Evolutionary conservation across 2,113 vertebrate species (phyloP).

Genomic region (Notothenia coriiceps): DNA sequence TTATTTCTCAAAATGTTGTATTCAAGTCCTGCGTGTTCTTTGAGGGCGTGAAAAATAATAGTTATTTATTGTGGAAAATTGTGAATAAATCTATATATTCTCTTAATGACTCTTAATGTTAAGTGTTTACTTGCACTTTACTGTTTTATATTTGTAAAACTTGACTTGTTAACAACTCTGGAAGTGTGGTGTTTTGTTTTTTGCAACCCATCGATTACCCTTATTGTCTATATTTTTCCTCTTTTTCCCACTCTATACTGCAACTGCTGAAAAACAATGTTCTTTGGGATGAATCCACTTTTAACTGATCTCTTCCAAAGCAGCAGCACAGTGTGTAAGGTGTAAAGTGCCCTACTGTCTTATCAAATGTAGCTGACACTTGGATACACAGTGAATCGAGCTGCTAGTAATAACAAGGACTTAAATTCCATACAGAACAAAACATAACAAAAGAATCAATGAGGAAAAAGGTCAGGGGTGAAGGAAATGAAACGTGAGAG

Average conservation of each 20-base stretch:
- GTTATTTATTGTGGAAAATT: background rate
- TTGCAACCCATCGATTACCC: background rate
- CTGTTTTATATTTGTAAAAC: background rate
- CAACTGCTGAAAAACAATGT: background rate
- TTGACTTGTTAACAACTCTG: background rate
- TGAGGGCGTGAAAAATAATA: background rate
- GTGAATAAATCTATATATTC: background rate
- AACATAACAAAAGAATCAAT: constrained; percentile 30
- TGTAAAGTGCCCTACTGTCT: background rate
- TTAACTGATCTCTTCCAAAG: background rate
- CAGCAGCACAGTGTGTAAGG: too few relatives aligned
- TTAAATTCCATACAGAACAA: background rate
- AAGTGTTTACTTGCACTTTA: background rate
- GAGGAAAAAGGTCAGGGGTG: constrained; percentile 43
- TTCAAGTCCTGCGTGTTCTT: background rate
- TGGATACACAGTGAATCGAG: background rate
- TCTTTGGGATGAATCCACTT: background rate
- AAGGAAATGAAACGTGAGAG: constrained; percentile 16
- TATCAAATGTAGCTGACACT: background rate
- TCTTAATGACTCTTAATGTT: background rate
- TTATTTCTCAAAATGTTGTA: background rate
- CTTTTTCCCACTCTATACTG: background rate
- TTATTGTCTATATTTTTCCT: background rate
- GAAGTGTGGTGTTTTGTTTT: background rate
- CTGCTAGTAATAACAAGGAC: background rate